These are phyloP conservation scores for Tragelaphus imberbis DNA, from an alignment of 2,113 vertebrate genomes.

Conservation along the genomic window DNA sequence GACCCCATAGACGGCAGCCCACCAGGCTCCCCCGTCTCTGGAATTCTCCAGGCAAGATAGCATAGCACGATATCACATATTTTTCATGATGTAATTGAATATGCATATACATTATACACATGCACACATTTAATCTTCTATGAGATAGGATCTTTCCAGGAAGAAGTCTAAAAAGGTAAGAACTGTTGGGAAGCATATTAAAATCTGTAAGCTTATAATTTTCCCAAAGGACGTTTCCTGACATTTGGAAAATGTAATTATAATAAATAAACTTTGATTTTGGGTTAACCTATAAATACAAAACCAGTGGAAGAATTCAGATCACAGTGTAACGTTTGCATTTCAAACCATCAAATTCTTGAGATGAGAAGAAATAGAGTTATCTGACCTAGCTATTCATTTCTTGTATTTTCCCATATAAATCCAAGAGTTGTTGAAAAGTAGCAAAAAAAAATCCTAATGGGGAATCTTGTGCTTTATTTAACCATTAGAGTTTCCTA, in stretches of 20 bases:
- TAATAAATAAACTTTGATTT: neutral
- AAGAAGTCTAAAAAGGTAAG: neutral
- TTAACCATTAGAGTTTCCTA: neutral
- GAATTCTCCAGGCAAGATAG: neutral
- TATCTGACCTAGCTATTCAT: neutral
- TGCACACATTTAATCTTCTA: neutral
- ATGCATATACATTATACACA: neutral
- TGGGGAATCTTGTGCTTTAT: neutral
- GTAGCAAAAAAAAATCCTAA: neutral
- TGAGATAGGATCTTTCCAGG: neutral
- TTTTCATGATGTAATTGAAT: neutral
- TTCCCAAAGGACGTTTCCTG: neutral
- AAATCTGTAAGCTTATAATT: neutral
- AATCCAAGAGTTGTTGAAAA: neutral
- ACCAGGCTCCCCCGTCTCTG: no score
- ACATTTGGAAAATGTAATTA: neutral
- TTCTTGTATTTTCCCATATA: neutral
- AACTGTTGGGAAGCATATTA: neutral
- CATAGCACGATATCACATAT: neutral
- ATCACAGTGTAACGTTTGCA: neutral
- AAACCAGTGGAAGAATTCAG: neutral
- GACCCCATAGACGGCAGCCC: no score
- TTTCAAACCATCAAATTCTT: neutral
- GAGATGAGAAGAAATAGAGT: neutral
- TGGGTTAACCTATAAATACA: neutral